A percentile compares a stretch with the other conserved stretches of the same genome.
Evolutionary conservation across 2,113 vertebrate species (phyloP).

Genomic region (Peromyscus maniculatus): DNA sequence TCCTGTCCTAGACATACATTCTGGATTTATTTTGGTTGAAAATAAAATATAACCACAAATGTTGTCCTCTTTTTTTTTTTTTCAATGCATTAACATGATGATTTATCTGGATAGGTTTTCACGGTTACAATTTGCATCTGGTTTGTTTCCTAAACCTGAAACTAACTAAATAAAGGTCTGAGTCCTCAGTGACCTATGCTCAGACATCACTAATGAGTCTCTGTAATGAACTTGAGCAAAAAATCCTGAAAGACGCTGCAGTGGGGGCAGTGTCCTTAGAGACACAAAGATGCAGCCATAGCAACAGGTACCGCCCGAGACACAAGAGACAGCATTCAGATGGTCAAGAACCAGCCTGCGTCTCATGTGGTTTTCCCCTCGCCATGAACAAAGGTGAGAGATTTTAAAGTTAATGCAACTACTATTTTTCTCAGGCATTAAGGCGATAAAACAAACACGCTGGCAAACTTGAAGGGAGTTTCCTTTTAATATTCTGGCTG

Average conservation of each 20-base stretch:
- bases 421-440: neutral
- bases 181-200: slow-evolving; percentile 41
- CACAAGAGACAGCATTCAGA: neutral
- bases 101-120: neutral
- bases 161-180: slow-evolving; percentile 37
- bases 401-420: neutral
- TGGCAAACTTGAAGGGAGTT: neutral
- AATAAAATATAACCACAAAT: slow-evolving; percentile 22
- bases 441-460: neutral
- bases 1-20: neutral
- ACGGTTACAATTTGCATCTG: neutral
- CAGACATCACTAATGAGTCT: slow-evolving; percentile 43
- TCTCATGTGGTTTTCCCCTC: neutral
- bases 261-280: slow-evolving; percentile 48
- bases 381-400: neutral
- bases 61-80: neutral
- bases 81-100: neutral
- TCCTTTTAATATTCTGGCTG: neutral
- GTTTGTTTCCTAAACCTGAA: slow-evolving; percentile 39
- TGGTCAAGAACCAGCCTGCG: neutral
- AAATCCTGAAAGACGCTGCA: neutral
- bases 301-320: neutral
- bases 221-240: slow-evolving; percentile 40
- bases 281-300: neutral
- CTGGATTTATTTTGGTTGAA: neutral